Evolutionary conservation across 2,888 invertebrate species (phyloP), one percentile per base, ranked within the genome.

Genomic region (Drosophila kuntzei): DNA sequence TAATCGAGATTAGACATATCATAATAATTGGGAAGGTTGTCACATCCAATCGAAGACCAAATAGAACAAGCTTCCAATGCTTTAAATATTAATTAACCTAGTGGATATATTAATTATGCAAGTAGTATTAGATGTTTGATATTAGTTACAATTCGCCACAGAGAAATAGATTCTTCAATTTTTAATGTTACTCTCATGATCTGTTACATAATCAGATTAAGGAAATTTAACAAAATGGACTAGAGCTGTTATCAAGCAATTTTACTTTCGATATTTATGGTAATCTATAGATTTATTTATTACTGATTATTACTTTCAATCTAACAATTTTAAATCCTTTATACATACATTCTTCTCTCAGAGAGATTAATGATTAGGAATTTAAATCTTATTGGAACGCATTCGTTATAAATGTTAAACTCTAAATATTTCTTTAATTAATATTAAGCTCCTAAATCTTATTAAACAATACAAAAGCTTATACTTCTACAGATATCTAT

Each of bases 1-100:
- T 49, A 65, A 39, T 63, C 66, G 29, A 49, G 41, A 63, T 64
- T 50, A 37, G 44, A 80, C 74, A 54, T 66, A 50, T 67, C 46
- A 71, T 71, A 66, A 75, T 64, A 32, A 47, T 32, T 47, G 18
- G 27, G 16, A 8, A 25, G 5, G 14, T 20, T 22, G 41, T n/a
- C 58, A 36, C 12, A 14, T 50, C 25, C 27, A 27, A 53, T 14
- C 32, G 22, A 20, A 36, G n/a, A 7, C 32, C 36, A 20, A 18
- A 53, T 27, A 6, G 25, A 74, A 58, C 50, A 18, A 36, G 34
- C 46, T n/a, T 47, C 2, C 8, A 9, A 43, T 14, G 22, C 1
- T 22, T 1, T 8, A 12, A 18, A 29, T 18, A 32, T 18, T 20
- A 32, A 32, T 47, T 47, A 12, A 6, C 1, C 32, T 9, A 32